A percentile compares a stretch with the other conserved stretches of the same genome.
Evolutionary conservation across 1,140 invertebrate species (phyloP).

Genomic region (Sinonovacula constricta): DNA sequence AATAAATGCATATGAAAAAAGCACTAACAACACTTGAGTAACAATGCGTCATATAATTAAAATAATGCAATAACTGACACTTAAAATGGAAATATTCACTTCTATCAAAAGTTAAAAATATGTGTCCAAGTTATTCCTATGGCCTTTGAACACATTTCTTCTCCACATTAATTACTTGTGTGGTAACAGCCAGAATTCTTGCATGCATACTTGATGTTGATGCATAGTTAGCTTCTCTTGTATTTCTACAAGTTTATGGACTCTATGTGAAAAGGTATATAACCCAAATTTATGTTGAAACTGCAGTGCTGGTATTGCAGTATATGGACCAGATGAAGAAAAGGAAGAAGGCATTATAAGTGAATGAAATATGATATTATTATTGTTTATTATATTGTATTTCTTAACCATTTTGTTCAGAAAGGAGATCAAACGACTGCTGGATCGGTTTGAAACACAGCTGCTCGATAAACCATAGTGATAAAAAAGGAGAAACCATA

Average conservation of each 20-base stretch:
- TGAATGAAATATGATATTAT: background rate
- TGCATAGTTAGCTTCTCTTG: background rate
- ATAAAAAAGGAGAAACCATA: no score
- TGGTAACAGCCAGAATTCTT: no score
- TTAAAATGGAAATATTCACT: no score
- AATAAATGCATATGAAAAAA: background rate
- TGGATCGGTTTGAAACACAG: slow-evolving; percentile 81
- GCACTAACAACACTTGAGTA: no score
- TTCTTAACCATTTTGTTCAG: slow-evolving; percentile 73
- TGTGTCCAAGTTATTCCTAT: no score
- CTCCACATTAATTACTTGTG: no score
- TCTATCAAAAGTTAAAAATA: no score
- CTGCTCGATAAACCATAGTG: slow-evolving; percentile 64
- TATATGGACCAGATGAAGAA: background rate
- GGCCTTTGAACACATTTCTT: no score
- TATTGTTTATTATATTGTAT: background rate
- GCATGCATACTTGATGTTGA: no score
- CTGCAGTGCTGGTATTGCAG: background rate
- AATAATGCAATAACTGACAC: no score
- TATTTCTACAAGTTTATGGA: background rate
- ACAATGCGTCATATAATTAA: no score
- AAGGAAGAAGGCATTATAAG: no score
- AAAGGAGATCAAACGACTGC: slow-evolving; percentile 79
- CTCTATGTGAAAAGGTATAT: background rate
- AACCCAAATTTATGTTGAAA: background rate